phyloP scores from a whole-genome alignment of 2,888 invertebrate genomes.

The Nemotelus nigrinus region DNA sequence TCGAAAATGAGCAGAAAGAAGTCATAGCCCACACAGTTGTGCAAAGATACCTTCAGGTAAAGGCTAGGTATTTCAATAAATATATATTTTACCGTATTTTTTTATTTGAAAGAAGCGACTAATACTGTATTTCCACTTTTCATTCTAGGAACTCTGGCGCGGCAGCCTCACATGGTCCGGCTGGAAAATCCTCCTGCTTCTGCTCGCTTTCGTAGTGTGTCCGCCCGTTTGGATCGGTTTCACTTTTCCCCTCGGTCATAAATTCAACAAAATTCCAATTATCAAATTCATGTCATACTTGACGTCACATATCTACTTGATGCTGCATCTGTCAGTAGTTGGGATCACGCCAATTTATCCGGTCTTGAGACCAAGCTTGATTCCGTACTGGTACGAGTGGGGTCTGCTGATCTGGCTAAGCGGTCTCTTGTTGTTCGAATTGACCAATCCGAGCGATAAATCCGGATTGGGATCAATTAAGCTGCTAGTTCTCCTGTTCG shows the following conservation, averaged over 20 bases:
- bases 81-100: not conserved
- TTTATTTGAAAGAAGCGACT: not conserved
- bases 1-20: slow-evolving; percentile 99
- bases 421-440: slow-evolving; percentile 92
- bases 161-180: slow-evolving; percentile 97
- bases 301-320: slow-evolving; percentile 97
- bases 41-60: slow-evolving; percentile 93
- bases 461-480: slow-evolving; percentile 96
- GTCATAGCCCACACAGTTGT: slow-evolving; percentile 97
- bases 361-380: slow-evolving; percentile 78
- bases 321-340: slow-evolving; percentile 89
- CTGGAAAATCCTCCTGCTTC: slow-evolving; percentile 92
- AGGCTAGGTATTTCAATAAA: slow-evolving; percentile 59
- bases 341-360: slow-evolving; percentile 89
- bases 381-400: slow-evolving; percentile 97
- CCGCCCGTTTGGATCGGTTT: slow-evolving; percentile 97
- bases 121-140: not conserved
- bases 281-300: slow-evolving; percentile 99
- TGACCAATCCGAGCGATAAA: slow-evolving; percentile 97
- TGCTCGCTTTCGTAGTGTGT: slow-evolving; percentile 90
- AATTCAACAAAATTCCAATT: slow-evolving; percentile 97
- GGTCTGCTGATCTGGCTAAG: slow-evolving; percentile 93
- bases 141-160: slow-evolving; percentile 92
- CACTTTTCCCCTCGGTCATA: slow-evolving; percentile 93
- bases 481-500: slow-evolving; percentile 84